These are phyloP conservation scores for Eupithecia insigniata DNA, from an alignment of 2,888 invertebrate species.

Conservation along the genomic window DNA sequence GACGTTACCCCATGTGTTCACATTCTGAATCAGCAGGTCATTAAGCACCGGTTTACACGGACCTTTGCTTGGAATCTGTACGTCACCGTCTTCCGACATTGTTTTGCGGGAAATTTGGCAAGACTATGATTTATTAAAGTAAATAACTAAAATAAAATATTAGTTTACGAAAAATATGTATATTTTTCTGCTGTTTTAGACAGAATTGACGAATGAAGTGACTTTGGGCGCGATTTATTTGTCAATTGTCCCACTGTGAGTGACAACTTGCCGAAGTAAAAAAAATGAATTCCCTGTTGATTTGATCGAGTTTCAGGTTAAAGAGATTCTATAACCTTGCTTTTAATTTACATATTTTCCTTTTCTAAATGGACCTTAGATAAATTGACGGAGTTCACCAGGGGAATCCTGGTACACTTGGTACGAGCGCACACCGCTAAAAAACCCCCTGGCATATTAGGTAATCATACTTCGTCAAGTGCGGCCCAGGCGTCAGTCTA, in stretches of 20 bases:
- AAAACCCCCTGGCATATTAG: no score
- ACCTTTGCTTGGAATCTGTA: slow-evolving; percentile 41
- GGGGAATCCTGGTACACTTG: no score
- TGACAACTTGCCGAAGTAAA: neutral
- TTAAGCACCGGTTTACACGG: slow-evolving; percentile 60
- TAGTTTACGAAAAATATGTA: neutral
- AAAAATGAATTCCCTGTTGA: neutral
- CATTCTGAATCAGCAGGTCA: slow-evolving; percentile 70
- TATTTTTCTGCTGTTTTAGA: neutral
- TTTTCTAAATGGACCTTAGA: no score
- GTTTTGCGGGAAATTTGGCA: slow-evolving; percentile 30
- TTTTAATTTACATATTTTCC: no score
- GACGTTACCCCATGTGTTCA: slow-evolving; percentile 80
- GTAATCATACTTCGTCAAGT: no score
- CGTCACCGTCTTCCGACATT: slow-evolving; percentile 52
- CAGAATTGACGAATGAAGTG: neutral
- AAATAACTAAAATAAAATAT: neutral
- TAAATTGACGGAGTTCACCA: no score
- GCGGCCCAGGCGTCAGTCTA: no score
- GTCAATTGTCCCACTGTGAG: neutral
- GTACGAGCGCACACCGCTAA: no score
- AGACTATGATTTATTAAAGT: neutral
- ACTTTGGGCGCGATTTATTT: neutral
- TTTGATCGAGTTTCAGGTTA: neutral
- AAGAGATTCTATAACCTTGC: no score